A percentile compares a stretch with the other conserved stretches of the same genome.
phyloP scores from a whole-genome alignment of 2,888 invertebrate species.

The Microplitis manilae region DNA sequence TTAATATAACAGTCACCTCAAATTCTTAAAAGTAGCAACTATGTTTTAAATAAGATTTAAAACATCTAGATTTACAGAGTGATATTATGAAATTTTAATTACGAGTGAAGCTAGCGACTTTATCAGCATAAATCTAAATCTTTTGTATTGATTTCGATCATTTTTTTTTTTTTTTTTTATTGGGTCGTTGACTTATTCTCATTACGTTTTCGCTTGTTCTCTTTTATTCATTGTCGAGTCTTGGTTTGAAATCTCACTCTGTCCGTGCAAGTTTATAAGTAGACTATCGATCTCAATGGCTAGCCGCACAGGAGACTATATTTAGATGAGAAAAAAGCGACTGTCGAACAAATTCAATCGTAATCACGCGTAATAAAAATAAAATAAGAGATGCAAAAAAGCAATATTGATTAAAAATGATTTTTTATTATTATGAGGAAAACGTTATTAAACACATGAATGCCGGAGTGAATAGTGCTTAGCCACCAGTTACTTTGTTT shows the following conservation, averaged over 20 bases:
- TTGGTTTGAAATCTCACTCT: slow-evolving; percentile 36
- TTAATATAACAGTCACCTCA: neutral
- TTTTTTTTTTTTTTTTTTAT: slow-evolving; percentile 8
- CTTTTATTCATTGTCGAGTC: slow-evolving; percentile 30
- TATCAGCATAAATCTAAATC: neutral
- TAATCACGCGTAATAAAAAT: slow-evolving; percentile 18
- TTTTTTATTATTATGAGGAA: slow-evolving; percentile 2
- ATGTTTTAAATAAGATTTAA: neutral
- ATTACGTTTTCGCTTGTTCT: slow-evolving; percentile 34
- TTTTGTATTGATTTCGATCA: neutral
- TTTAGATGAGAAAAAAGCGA: slow-evolving; percentile 28
- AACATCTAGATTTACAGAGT: neutral
- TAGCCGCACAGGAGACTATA: slow-evolving; percentile 39
- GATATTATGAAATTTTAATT: neutral
- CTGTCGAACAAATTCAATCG: slow-evolving; percentile 18
- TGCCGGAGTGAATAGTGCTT: neutral
- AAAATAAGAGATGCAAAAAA: slow-evolving; percentile 17
- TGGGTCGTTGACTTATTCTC: slow-evolving; percentile 33
- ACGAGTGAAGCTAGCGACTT: neutral
- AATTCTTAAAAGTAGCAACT: neutral
- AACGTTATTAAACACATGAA: neutral
- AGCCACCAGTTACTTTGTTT: neutral
- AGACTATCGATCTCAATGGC: slow-evolving; percentile 45
- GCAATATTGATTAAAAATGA: slow-evolving; percentile 24
- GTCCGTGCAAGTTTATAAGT: slow-evolving; percentile 45